Percentiles rank a stretch among this genome's conserved stretches.
phyloP scores from a whole-genome alignment of 2,888 invertebrate genomes.

The Lagria hirta region DNA sequence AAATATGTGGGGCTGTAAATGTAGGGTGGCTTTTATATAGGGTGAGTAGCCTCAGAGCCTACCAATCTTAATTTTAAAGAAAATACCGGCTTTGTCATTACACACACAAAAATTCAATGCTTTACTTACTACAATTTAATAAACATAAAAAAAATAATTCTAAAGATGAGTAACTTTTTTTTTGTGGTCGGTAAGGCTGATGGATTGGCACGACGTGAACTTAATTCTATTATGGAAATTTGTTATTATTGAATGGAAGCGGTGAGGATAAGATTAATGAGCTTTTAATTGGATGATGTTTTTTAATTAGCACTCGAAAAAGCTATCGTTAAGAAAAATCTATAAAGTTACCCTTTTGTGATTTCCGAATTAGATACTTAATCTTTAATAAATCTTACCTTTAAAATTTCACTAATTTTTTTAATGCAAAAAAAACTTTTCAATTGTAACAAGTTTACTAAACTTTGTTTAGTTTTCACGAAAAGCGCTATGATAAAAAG shows the following conservation, averaged over 20 bases:
- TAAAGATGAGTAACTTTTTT: conserved; percentile 25
- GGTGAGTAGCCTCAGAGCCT: conserved; percentile 38
- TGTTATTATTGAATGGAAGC: conserved; percentile 33
- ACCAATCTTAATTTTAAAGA: conserved; percentile 32
- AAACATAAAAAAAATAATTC: conserved; percentile 10
- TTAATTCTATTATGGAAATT: conserved; percentile 46
- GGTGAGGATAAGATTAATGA: conserved; percentile 40
- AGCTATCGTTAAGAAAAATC: no score
- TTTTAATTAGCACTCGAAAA: conserved; percentile 22
- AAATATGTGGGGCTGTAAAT: conserved; percentile 42
- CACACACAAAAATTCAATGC: no score
- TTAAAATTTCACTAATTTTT: no score
- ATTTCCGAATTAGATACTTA: no score
- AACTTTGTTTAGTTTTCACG: no score
- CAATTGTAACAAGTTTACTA: no score
- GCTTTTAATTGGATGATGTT: conserved; percentile 35
- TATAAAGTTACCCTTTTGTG: no score
- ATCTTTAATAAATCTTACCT: no score
- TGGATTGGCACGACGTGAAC: conserved; percentile 36
- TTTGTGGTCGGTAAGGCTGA: conserved; percentile 29
- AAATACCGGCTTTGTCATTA: conserved; percentile 30
- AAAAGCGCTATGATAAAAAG: no score
- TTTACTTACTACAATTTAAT: no score
- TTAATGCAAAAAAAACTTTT: no score
- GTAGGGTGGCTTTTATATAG: conserved; percentile 35